phyloP scores from a whole-genome alignment of 2,113 vertebrate genomes.

The Pachycephala philippinensis region DNA sequence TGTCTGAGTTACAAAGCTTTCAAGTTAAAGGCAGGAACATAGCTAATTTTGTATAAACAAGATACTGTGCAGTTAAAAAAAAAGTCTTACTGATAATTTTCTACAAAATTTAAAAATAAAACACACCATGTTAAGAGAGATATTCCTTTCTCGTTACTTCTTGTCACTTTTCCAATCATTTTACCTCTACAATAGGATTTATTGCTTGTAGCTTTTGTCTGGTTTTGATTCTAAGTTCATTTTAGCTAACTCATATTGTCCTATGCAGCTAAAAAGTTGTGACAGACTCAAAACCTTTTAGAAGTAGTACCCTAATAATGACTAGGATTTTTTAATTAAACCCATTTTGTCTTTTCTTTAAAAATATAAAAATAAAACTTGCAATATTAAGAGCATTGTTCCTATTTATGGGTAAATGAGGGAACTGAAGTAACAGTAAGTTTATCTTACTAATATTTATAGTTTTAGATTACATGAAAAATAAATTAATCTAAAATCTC shows the following conservation, averaged over 20 bases:
- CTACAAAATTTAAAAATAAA: not conserved
- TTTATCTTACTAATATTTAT: not conserved
- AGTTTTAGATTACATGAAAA: not conserved
- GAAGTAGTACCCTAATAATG: not conserved
- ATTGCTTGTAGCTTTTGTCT: not conserved
- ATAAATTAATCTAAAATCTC: not conserved
- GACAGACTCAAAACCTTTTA: not conserved
- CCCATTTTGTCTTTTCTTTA: not conserved
- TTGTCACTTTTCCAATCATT: not conserved
- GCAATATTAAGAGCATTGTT: not conserved
- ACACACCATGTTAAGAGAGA: not conserved
- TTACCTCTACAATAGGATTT: not conserved
- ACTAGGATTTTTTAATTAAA: not conserved
- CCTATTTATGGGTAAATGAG: not conserved
- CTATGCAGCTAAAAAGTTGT: not conserved
- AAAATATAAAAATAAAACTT: not conserved
- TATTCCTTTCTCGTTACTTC: not conserved
- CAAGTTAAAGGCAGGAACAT: not conserved
- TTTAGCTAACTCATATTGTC: not conserved
- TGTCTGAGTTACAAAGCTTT: not conserved
- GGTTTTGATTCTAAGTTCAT: not conserved
- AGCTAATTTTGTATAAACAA: conserved; percentile 5
- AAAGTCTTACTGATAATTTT: not conserved
- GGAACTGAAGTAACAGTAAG: not conserved
- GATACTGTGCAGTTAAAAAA: not conserved